These are phyloP conservation scores for Agelas oroides DNA, from an alignment of 37 sponge, comb jelly and placozoan species.

Conservation along the genomic window DNA sequence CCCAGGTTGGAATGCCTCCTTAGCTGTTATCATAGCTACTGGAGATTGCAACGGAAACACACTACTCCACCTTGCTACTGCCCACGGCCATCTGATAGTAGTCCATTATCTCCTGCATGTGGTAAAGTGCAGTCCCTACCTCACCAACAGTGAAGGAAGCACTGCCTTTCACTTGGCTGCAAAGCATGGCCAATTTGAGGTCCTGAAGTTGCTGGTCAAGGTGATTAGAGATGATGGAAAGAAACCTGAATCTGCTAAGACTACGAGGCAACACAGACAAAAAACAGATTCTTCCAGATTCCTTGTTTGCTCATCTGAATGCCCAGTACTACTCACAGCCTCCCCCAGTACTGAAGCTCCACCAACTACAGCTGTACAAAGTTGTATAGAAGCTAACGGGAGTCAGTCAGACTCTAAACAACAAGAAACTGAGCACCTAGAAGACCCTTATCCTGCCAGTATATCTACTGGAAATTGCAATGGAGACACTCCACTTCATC, in stretches of 20 bases:
- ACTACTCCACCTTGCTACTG: conserved; percentile 15
- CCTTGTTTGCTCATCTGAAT: no score
- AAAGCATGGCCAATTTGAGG: conserved; percentile 21
- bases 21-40: no score
- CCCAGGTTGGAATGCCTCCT: no score
- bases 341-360: no score
- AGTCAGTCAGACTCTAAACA: neutral
- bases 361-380: no score
- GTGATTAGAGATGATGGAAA: no score
- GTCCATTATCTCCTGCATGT: neutral
- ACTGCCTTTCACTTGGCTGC: conserved; percentile 31
- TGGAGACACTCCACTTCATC: conserved; percentile 17
- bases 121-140: neutral
- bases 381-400: neutral
- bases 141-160: conserved; percentile 1
- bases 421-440: neutral
- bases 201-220: conserved; percentile 13
- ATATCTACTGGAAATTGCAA: neutral
- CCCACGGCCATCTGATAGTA: neutral
- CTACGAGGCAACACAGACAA: no score
- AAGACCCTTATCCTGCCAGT: neutral
- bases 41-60: neutral
- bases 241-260: no score
- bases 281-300: no score
- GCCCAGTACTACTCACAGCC: no score